Evolutionary conservation across 2,113 vertebrate genomes (phyloP).

Genomic region (Laterallus jamaicensis): DNA sequence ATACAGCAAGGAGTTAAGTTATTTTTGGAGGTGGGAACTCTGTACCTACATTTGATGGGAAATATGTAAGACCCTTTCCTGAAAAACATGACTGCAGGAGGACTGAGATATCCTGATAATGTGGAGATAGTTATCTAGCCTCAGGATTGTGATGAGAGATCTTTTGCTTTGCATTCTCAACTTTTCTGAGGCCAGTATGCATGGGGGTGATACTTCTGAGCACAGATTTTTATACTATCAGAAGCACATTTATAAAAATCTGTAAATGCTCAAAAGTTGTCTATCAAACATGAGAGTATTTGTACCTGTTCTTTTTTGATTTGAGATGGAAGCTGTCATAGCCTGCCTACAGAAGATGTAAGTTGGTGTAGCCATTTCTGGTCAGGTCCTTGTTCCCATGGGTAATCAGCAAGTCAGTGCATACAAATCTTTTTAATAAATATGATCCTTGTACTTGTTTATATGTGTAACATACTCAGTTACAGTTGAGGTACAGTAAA

Average conservation of each 20-base stretch:
- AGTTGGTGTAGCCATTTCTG: neutral
- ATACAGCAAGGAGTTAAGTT: neutral
- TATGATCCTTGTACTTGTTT: neutral
- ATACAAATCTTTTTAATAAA: neutral
- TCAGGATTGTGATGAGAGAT: neutral
- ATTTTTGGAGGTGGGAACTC: neutral
- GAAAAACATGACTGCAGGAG: neutral
- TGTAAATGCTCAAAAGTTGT: neutral
- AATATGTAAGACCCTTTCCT: neutral
- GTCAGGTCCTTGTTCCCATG: neutral
- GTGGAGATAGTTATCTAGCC: neutral
- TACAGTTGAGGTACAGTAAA: neutral
- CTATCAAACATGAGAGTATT: neutral
- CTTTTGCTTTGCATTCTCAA: neutral
- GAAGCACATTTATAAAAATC: neutral
- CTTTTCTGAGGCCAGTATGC: neutral
- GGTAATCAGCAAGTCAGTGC: neutral
- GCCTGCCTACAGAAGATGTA: neutral
- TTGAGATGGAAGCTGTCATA: neutral
- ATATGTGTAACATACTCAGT: neutral
- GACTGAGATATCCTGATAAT: neutral
- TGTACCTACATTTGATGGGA: neutral
- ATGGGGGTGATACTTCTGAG: neutral
- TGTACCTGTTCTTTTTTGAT: neutral
- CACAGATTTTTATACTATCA: neutral